These are phyloP conservation scores for Betta splendens DNA, from an alignment of 2,797 vertebrate species.

Conservation along the genomic window DNA sequence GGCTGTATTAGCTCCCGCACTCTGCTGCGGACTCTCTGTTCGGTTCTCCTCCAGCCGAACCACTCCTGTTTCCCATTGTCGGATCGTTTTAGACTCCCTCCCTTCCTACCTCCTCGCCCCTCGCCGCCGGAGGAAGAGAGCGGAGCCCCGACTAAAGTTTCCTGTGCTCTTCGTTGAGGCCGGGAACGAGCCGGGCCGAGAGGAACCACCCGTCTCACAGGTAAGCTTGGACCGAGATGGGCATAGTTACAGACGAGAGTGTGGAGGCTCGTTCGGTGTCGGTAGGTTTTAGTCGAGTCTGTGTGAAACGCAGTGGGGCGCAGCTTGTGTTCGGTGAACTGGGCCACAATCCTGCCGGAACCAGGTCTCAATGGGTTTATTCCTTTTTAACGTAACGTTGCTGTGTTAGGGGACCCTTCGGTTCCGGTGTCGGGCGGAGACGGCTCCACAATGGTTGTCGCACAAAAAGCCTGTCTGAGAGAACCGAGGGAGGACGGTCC, in stretches of 20 bases:
- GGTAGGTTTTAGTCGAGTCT: no score
- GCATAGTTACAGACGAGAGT: background rate
- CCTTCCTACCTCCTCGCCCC: conserved; percentile 2
- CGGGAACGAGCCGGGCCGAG: conserved; percentile 4
- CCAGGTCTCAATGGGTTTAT: background rate
- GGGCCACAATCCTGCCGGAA: conserved; percentile 34
- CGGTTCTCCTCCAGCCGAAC: conserved; percentile 10
- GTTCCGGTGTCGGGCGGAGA: background rate
- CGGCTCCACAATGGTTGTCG: background rate
- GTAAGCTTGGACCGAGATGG: conserved; percentile 16
- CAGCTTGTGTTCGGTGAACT: conserved; percentile 15
- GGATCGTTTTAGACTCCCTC: conserved; percentile 22
- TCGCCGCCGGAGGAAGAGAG: conserved; percentile 27
- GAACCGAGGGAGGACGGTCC: conserved; percentile 21
- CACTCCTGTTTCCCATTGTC: conserved; percentile 24
- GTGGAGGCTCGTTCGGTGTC: background rate
- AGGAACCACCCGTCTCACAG: conserved; percentile 13
- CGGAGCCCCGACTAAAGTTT: conserved; percentile 59
- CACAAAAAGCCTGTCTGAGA: conserved; percentile 21
- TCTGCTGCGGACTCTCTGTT: background rate
- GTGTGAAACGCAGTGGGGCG: conserved; percentile 6
- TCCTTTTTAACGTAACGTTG: background rate
- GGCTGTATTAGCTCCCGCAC: background rate
- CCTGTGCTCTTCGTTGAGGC: conserved; percentile 9
- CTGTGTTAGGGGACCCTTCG: background rate